Percentiles rank a stretch among this genome's conserved stretches.
These are phyloP conservation scores for Apotomis turbidana DNA, from an alignment of 2,888 invertebrate genomes.

Conservation along the genomic window DNA sequence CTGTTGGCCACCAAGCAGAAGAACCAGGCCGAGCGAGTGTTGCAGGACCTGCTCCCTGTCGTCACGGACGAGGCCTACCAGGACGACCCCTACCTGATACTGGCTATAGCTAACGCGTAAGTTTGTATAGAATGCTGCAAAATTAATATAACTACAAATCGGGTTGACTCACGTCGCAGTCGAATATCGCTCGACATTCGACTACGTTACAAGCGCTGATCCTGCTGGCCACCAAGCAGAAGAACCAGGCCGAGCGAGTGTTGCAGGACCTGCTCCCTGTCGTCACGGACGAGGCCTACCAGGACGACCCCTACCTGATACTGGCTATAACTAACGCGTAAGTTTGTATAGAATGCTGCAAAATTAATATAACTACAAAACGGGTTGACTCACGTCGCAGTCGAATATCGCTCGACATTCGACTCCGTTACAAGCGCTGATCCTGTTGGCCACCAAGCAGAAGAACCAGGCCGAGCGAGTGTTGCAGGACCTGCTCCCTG, in stretches of 20 bases:
- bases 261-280: constrained; percentile 88
- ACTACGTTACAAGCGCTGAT: constrained; percentile 89
- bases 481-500: constrained; percentile 87
- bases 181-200: too few species aligned
- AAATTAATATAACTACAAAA: constrained; percentile 67
- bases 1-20: constrained; percentile 94
- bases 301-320: constrained; percentile 89
- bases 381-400: too few species aligned
- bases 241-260: constrained; percentile 92
- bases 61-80: constrained; percentile 89
- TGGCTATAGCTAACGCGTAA: constrained; percentile 91
- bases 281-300: constrained; percentile 87
- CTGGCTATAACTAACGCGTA: constrained; percentile 91
- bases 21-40: constrained; percentile 90
- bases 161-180: too few species aligned
- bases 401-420: too few species aligned
- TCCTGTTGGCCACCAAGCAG: constrained; percentile 92
- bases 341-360: constrained; percentile 47
- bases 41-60: constrained; percentile 88
- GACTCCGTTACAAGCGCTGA: constrained; percentile 87
- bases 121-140: constrained; percentile 80
- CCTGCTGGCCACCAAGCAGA: constrained; percentile 92
- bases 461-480: constrained; percentile 93
- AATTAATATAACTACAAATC: constrained; percentile 65
- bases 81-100: constrained; percentile 93